Evolutionary conservation across 1,140 invertebrate species (phyloP).

Genomic region (Acyrthosiphon pisum): DNA sequence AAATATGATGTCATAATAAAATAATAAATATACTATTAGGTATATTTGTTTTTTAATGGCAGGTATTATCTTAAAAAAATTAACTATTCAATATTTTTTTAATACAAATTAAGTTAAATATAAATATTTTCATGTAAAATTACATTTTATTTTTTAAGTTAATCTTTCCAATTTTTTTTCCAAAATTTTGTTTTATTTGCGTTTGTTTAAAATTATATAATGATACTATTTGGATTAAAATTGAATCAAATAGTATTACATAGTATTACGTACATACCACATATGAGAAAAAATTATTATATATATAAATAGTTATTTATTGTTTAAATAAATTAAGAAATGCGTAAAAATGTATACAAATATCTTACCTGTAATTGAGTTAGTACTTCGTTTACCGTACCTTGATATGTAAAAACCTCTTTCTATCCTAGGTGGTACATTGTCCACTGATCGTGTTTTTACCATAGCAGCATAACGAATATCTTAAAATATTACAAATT

Average conservation of each 20-base stretch:
- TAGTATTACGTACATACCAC: background rate
- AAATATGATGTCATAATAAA: no score
- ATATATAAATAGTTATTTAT: background rate
- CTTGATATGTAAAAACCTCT: constrained; percentile 52
- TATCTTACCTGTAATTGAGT: constrained; percentile 37
- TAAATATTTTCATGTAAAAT: no score
- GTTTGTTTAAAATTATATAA: background rate
- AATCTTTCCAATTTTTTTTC: background rate
- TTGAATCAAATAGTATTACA: background rate
- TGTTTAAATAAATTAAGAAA: background rate
- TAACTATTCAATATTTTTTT: no score
- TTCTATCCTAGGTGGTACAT: constrained; percentile 46
- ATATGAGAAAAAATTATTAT: background rate
- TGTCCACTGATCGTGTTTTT: constrained; percentile 7
- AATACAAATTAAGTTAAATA: no score
- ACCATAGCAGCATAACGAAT: background rate
- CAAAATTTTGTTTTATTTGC: background rate
- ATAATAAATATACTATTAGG: no score
- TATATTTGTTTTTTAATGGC: no score
- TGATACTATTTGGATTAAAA: background rate
- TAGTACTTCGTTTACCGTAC: constrained; percentile 42
- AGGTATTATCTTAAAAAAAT: no score
- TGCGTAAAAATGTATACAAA: background rate
- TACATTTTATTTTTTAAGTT: no score
- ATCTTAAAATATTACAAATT: constrained; percentile 28